Percentiles rank a stretch among this genome's conserved stretches.
These are phyloP conservation scores for Sigmodon hispidus DNA, from an alignment of 2,113 vertebrate genomes.

Conservation along the genomic window DNA sequence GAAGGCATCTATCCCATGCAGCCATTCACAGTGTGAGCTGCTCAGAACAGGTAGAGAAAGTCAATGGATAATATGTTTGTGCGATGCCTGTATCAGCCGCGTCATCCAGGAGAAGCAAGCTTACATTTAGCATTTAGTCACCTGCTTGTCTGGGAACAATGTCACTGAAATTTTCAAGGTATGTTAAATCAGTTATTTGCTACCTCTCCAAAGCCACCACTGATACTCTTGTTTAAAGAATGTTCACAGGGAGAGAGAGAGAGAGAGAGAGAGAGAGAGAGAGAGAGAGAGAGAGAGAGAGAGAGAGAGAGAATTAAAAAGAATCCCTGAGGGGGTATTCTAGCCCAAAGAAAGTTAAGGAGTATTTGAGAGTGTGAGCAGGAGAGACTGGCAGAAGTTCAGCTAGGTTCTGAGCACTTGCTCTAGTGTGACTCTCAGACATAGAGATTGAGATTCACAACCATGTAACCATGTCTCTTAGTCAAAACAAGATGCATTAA, in stretches of 20 bases:
- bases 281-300: neutral
- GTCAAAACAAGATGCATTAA: too few relatives aligned
- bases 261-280: neutral
- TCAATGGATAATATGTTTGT: neutral
- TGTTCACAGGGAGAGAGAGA: neutral
- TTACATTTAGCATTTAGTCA: conserved; percentile 9
- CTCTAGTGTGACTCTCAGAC: too few relatives aligned
- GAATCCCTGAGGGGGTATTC: too few relatives aligned
- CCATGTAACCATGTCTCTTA: too few relatives aligned
- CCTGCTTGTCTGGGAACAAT: neutral
- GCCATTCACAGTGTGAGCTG: neutral
- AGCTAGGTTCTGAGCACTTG: too few relatives aligned
- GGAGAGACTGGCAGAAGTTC: too few relatives aligned
- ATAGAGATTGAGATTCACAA: too few relatives aligned
- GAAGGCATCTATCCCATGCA: neutral
- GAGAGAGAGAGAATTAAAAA: neutral
- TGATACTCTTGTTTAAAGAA: neutral
- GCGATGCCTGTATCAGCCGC: neutral
- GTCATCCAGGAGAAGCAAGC: neutral
- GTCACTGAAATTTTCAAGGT: conserved; percentile 1
- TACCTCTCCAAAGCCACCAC: neutral
- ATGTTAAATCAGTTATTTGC: neutral
- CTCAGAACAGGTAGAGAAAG: neutral
- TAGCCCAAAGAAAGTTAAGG: too few relatives aligned
- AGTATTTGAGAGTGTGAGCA: too few relatives aligned